These are phyloP conservation scores for Baccha elongata DNA, from an alignment of 2,888 invertebrate species.

Conservation along the genomic window DNA sequence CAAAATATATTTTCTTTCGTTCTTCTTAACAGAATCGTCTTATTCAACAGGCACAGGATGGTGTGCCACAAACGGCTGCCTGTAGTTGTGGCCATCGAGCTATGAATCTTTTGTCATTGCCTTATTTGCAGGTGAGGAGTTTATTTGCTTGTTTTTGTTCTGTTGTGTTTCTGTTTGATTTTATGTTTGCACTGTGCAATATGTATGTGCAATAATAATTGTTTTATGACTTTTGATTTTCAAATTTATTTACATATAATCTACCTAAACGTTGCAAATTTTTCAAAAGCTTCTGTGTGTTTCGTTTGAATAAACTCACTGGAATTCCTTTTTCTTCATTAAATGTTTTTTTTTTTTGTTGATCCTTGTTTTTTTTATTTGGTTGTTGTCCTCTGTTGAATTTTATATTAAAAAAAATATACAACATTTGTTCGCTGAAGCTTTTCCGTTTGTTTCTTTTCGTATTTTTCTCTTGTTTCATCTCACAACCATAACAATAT, in stretches of 20 bases:
- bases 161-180: constrained; percentile 33
- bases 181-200: constrained; percentile 67
- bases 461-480: constrained; percentile 48
- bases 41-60: constrained; percentile 80
- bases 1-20: constrained; percentile 27
- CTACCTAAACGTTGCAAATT: constrained; percentile 7
- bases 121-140: constrained; percentile 89
- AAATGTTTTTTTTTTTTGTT: too few relatives aligned
- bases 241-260: too few relatives aligned
- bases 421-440: constrained; percentile 69
- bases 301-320: constrained; percentile 41
- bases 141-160: constrained; percentile 57
- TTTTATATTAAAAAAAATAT: constrained; percentile 30
- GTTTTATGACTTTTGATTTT: constrained; percentile 66
- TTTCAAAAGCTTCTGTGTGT: constrained; percentile 51
- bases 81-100: constrained; percentile 82
- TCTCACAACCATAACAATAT: constrained; percentile 47
- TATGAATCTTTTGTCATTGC: constrained; percentile 83
- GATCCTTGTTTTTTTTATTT: constrained; percentile 16
- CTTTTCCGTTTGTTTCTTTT: constrained; percentile 62
- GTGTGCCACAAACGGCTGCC: constrained; percentile 80
- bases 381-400: constrained; percentile 22
- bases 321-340: constrained; percentile 5
- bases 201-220: too few relatives aligned
- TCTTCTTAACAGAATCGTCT: constrained; percentile 79